phyloP scores from a whole-genome alignment of 2,797 vertebrate genomes.

The Artibeus jamaicensis region DNA sequence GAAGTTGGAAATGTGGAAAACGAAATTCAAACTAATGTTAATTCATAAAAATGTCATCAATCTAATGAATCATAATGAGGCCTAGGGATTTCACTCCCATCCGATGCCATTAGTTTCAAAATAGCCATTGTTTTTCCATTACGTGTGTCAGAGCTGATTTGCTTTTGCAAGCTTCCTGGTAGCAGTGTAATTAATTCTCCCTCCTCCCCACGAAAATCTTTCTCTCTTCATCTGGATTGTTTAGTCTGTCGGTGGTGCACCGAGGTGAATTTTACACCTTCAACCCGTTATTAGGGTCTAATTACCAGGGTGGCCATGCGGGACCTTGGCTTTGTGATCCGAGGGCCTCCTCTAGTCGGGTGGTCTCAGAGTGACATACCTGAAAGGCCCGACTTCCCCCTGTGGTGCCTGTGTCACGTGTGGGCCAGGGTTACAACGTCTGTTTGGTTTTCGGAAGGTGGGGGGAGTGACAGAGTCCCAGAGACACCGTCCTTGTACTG shows the following conservation, averaged over 20 bases:
- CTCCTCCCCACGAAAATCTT: conserved; percentile 84
- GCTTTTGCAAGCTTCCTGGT: conserved; percentile 89
- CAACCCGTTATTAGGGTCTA: conserved; percentile 87
- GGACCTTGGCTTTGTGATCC: conserved; percentile 86
- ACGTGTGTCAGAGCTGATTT: conserved; percentile 80
- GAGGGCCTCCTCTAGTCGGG: conserved; percentile 84
- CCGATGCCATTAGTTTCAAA: conserved; percentile 83
- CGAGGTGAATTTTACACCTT: conserved; percentile 85
- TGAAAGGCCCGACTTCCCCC: conserved; percentile 86
- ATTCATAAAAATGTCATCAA: conserved; percentile 3
- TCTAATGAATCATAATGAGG: conserved; percentile 78
- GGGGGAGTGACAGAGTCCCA: conserved; percentile 77
- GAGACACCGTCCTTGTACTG: conserved; percentile 69
- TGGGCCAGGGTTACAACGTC: conserved; percentile 81
- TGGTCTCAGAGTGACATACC: conserved; percentile 88
- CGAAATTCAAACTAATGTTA: conserved; percentile 28
- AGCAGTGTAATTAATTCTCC: conserved; percentile 77
- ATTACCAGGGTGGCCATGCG: conserved; percentile 83
- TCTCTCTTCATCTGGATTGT: conserved; percentile 90
- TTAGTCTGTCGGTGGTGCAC: conserved; percentile 90
- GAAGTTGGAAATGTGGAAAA: not conserved
- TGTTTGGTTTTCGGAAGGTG: conserved; percentile 81
- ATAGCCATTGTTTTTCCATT: conserved; percentile 85
- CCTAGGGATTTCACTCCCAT: conserved; percentile 80
- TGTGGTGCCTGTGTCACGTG: conserved; percentile 76